Percentiles rank a stretch among this genome's conserved stretches.
Conservation (phyloP, 64 coral and sea anemone genomes). For the Stylophora pistillata region DNA sequence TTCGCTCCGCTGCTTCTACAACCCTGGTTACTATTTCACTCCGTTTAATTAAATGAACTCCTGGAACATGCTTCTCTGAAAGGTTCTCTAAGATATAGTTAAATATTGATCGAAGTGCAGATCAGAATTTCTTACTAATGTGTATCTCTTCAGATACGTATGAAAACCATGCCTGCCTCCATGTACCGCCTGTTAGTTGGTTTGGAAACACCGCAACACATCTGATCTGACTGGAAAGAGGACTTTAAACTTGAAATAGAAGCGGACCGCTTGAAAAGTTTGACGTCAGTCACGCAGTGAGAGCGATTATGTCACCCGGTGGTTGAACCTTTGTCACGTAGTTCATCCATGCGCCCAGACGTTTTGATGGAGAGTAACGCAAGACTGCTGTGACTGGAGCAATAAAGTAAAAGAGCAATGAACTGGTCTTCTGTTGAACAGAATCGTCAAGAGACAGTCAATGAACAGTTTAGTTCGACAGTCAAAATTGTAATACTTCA, state of each 20-base stretch:
- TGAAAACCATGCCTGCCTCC: conserved; percentile 98
- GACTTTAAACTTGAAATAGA: neutral
- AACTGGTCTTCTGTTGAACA: neutral
- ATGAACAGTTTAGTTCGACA: too few species aligned
- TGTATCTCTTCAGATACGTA: conserved; percentile 72
- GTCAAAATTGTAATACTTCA: too few species aligned
- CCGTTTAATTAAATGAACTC: too few species aligned
- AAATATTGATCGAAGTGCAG: too few species aligned
- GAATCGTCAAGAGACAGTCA: neutral
- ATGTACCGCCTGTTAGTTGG: conserved; percentile 95
- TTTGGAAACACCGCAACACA: conserved; percentile 82
- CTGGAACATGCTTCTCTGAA: too few species aligned
- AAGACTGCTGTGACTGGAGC: neutral
- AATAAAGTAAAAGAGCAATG: neutral
- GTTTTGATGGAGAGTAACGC: neutral
- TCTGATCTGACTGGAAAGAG: conserved; percentile 40
- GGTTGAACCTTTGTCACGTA: neutral
- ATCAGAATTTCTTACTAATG: neutral
- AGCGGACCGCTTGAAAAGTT: neutral
- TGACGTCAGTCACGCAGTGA: neutral
- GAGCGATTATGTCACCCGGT: neutral
- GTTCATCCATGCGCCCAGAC: neutral
- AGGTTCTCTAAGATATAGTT: too few species aligned
- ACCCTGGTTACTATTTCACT: too few species aligned
- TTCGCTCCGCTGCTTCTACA: too few species aligned